These are phyloP conservation scores for Enteromius argenteus DNA, from an alignment of 2,797 vertebrate genomes.

Conservation along the genomic window DNA sequence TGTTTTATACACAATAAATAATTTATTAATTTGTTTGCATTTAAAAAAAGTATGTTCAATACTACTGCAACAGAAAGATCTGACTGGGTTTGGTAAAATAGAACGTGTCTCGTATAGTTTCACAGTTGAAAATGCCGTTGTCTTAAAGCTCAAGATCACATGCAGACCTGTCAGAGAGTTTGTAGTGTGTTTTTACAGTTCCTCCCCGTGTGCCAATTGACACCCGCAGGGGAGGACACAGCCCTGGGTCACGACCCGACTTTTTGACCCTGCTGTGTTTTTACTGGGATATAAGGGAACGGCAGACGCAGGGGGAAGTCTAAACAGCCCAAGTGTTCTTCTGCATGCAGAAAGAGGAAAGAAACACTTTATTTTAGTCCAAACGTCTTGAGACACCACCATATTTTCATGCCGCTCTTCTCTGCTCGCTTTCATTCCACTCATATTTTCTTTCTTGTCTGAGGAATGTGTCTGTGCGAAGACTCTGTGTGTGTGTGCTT, in stretches of 20 bases:
- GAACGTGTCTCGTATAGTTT: background rate
- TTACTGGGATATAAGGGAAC: conserved; percentile 69
- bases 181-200: conserved; percentile 38
- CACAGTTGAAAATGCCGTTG: background rate
- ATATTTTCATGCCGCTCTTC: conserved; percentile 43
- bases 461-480: conserved; percentile 61
- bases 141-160: conserved; percentile 20
- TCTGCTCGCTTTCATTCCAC: conserved; percentile 64
- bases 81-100: background rate
- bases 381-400: conserved; percentile 7
- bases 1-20: background rate
- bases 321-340: conserved; percentile 70
- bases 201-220: conserved; percentile 63
- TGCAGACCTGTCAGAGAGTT: conserved; percentile 4
- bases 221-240: conserved; percentile 73
- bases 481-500: conserved; percentile 6
- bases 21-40: background rate
- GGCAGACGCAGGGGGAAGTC: conserved; percentile 64
- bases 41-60: background rate
- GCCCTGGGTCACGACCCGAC: conserved; percentile 70
- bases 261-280: conserved; percentile 77
- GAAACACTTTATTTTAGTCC: conserved; percentile 68
- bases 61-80: background rate
- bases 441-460: conserved; percentile 69
- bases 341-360: conserved; percentile 66